Evolutionary conservation across 2,888 invertebrate genomes (phyloP), one percentile per base, ranked within the genome.

Genomic region (Scaptomyza cyrtandrae): DNA sequence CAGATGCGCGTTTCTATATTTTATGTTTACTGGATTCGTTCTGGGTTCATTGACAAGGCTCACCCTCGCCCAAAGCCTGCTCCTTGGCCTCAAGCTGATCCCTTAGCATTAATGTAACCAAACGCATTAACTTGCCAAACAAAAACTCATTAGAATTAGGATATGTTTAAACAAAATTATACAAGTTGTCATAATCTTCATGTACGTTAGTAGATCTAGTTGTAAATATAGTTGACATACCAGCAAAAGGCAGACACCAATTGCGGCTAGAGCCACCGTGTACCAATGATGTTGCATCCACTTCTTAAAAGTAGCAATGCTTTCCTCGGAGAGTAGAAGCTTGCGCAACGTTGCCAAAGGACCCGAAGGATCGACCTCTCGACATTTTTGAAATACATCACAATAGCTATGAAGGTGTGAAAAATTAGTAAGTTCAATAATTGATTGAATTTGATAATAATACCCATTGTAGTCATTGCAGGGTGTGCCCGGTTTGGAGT

Each of bases 201-300:
- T 16, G 9, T 16, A 24, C 24, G 24, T 24, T 24, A 2, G 24
- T 24, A 24, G 24, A 5, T 2, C 1, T 6, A 31, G 7, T n/a
- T 16, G 0, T 16, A 37, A n/a, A 19, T n/a, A 49, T 14, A 3
- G 0, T 16, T 55, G 39, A 94, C 96, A 95, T 93, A 98, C 98
- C 95, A 98, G 92, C 55, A 97, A 92, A 14, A 96, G 93, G 80
- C 98, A 93, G 27, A 96, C 96, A 13, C 95, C 94, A 33, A 95
- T 93, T 69, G 96, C 93, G 70, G 96, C 95, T 58, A 96, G 93
- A 44, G 96, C 94, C 58, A 97, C 97, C 1, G 96, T 96, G 91
- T 98, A 98, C 98, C 98, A 98, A 91, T 98, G 97, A 55, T 96
- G 95, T 78, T 95, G 93, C 86, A 98, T 94, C 97, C 97, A 98